Percentiles rank a stretch among this genome's conserved stretches.
Evolutionary conservation across 1,140 invertebrate species (phyloP).

Genomic region (Euborellia annulipes): DNA sequence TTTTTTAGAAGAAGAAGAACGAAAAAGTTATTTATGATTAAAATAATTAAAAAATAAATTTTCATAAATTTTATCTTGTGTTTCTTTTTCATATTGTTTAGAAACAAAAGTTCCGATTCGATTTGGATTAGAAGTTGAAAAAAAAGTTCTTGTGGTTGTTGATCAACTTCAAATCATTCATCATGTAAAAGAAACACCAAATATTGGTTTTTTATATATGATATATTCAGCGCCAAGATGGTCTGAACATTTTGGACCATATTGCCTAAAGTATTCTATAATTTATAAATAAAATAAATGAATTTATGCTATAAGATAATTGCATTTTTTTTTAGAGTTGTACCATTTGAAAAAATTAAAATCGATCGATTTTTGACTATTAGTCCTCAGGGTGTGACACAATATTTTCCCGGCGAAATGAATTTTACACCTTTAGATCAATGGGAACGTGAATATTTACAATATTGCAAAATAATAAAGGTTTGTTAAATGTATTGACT

Average conservation of each 20-base stretch:
- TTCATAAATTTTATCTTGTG: constrained; percentile 9
- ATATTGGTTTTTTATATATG: constrained; percentile 46
- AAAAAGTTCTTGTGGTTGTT: constrained; percentile 18
- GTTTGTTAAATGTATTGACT: constrained; percentile 26
- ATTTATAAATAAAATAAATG: background rate
- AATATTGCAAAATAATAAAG: constrained; percentile 45
- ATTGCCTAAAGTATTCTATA: constrained; percentile 10
- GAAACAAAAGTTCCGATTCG: constrained; percentile 8
- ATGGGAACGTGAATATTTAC: constrained; percentile 54
- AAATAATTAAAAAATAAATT: too few species aligned
- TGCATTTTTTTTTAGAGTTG: constrained; percentile 31
- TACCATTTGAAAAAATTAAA: constrained; percentile 42
- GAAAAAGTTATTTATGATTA: too few species aligned
- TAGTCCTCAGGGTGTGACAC: constrained; percentile 48
- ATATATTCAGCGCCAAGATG: constrained; percentile 45
- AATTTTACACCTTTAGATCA: constrained; percentile 46
- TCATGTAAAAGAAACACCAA: constrained; percentile 28
- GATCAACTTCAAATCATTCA: constrained; percentile 37
- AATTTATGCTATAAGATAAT: constrained; percentile 4
- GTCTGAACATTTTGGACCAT: constrained; percentile 48
- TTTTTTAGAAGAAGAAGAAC: too few species aligned
- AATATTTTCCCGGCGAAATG: constrained; percentile 42
- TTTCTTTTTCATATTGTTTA: constrained; percentile 7
- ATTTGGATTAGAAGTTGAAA: constrained; percentile 6
- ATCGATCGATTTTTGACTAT: constrained; percentile 48